These are phyloP conservation scores for Campylomormyrus tamandua DNA, from an alignment of 2,113 vertebrate species.

Conservation along the genomic window DNA sequence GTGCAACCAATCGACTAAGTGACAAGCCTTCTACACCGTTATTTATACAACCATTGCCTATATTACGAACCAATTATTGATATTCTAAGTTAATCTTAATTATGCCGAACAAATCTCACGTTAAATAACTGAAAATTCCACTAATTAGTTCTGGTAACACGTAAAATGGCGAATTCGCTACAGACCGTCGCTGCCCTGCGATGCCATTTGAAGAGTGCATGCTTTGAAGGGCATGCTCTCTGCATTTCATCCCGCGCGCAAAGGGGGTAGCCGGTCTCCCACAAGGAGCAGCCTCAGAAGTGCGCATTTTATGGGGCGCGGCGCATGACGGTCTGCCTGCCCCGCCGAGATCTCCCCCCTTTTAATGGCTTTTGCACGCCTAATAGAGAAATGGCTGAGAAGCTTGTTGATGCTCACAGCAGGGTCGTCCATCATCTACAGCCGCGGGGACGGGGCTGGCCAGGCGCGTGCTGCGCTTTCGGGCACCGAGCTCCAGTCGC, in stretches of 20 bases:
- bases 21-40: neutral
- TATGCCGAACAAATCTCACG: neutral
- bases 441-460: neutral
- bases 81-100: neutral
- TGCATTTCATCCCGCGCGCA: neutral
- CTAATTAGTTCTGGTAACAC: constrained; percentile 30
- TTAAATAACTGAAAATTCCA: neutral
- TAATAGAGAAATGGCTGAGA: constrained; percentile 46
- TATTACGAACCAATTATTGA: neutral
- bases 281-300: neutral
- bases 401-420: constrained; percentile 33
- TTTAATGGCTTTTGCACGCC: constrained; percentile 47
- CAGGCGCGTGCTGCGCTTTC: neutral
- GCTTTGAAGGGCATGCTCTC: constrained; percentile 40
- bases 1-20: neutral
- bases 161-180: constrained; percentile 22
- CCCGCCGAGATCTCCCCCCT: constrained; percentile 38
- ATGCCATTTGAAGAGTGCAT: constrained; percentile 37
- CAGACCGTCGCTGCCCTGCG: constrained; percentile 37
- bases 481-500: neutral
- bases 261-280: neutral
- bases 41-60: neutral
- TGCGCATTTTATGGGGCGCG: neutral
- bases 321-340: constrained; percentile 24
- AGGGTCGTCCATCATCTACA: constrained; percentile 24